Evolutionary conservation across 2,888 invertebrate genomes (phyloP).

Genomic region (Acholoe squamosa): DNA sequence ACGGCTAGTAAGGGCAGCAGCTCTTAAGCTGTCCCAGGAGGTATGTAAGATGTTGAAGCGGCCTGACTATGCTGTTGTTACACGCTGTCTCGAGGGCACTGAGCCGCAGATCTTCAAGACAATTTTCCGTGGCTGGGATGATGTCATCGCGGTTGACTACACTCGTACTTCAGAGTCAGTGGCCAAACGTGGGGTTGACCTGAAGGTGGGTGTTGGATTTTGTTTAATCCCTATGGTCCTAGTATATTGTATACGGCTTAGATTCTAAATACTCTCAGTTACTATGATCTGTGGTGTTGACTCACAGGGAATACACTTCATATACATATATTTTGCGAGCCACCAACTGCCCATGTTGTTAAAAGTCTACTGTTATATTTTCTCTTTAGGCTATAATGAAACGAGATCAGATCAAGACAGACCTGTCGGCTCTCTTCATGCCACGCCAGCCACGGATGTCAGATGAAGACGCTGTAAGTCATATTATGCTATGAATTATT

Average conservation of each 20-base stretch:
- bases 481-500: not conserved
- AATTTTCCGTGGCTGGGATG: conserved; percentile 99
- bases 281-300: too few relatives aligned
- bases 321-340: too few relatives aligned
- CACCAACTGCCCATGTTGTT: too few relatives aligned
- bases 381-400: conserved; percentile 84
- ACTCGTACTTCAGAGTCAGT: conserved; percentile 99
- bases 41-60: conserved; percentile 95
- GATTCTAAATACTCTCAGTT: too few relatives aligned
- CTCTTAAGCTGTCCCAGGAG: conserved; percentile 97
- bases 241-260: too few relatives aligned
- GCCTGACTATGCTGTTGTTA: conserved; percentile 92
- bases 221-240: too few relatives aligned
- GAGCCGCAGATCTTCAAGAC: conserved; percentile 92
- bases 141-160: conserved; percentile 98
- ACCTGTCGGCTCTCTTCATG: conserved; percentile 96
- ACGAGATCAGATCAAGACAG: conserved; percentile 88
- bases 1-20: conserved; percentile 95
- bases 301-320: too few relatives aligned
- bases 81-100: conserved; percentile 92
- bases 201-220: conserved; percentile 85
- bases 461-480: conserved; percentile 88
- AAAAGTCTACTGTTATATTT: too few relatives aligned
- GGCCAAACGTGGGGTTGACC: conserved; percentile 96
- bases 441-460: conserved; percentile 96